Percentiles rank a stretch among this genome's conserved stretches.
Conservation (phyloP, 2,113 vertebrate species). For the Hystrix cristata region DNA sequence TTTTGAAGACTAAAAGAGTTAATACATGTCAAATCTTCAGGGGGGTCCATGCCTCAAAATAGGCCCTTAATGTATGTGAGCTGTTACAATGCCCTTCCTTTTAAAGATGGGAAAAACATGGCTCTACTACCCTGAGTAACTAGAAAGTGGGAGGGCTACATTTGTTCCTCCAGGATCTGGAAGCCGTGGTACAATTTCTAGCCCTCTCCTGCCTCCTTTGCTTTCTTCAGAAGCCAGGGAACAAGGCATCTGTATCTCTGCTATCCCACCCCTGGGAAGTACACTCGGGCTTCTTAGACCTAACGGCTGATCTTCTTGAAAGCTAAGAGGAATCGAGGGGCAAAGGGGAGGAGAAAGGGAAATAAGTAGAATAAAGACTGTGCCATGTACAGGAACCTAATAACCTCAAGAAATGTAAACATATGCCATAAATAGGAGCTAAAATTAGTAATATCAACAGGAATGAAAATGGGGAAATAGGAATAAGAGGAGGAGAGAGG, state of each 20-base stretch:
- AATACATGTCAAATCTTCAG: neutral
- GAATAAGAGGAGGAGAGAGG: neutral
- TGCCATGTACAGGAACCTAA: neutral
- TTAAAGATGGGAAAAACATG: neutral
- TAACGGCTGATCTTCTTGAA: neutral
- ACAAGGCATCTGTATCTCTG: neutral
- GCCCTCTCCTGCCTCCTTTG: neutral
- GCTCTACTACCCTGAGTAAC: neutral
- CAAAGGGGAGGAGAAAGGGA: neutral
- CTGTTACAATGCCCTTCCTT: neutral
- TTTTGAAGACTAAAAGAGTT: neutral
- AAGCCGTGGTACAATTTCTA: neutral
- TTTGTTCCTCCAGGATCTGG: neutral
- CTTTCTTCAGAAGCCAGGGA: neutral
- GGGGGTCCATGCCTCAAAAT: neutral
- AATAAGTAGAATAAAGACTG: neutral
- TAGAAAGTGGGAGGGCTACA: neutral
- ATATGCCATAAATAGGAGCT: neutral
- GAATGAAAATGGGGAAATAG: neutral
- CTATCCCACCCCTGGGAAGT: neutral
- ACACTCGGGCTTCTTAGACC: neutral
- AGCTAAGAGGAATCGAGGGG: neutral
- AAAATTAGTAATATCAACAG: neutral
- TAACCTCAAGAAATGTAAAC: neutral
- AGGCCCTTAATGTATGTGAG: neutral